These are phyloP conservation scores for Zonotrichia albicollis DNA, from an alignment of 2,797 vertebrate species.

Conservation along the genomic window DNA sequence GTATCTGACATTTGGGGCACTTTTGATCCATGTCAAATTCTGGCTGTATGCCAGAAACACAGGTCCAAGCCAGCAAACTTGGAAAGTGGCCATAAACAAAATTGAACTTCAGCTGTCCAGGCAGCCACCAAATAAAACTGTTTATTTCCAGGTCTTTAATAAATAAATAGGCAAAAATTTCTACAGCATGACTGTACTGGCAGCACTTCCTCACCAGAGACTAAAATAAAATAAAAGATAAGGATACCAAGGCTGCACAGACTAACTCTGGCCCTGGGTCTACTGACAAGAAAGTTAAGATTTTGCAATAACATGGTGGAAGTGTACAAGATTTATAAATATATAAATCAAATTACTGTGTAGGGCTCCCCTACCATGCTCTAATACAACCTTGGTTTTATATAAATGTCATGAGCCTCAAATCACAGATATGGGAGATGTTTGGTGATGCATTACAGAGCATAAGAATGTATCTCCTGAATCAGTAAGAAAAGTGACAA, in stretches of 20 bases:
- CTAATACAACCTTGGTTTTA: background rate
- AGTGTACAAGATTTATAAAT: background rate
- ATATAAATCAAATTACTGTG: background rate
- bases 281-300: background rate
- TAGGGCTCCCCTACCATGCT: background rate
- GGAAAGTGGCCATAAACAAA: background rate
- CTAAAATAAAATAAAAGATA: background rate
- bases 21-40: background rate
- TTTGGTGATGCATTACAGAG: background rate
- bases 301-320: background rate
- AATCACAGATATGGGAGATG: background rate
- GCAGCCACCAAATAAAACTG: background rate
- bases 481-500: background rate
- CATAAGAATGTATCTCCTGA: background rate
- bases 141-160: background rate
- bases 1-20: background rate
- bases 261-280: background rate
- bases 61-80: background rate
- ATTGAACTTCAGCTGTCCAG: background rate
- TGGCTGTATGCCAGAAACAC: background rate
- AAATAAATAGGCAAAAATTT: background rate
- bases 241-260: background rate
- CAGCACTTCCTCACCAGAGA: background rate
- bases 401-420: background rate
- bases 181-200: background rate